phyloP scores from a whole-genome alignment of 2,888 invertebrate species.

The Timandra comae region DNA sequence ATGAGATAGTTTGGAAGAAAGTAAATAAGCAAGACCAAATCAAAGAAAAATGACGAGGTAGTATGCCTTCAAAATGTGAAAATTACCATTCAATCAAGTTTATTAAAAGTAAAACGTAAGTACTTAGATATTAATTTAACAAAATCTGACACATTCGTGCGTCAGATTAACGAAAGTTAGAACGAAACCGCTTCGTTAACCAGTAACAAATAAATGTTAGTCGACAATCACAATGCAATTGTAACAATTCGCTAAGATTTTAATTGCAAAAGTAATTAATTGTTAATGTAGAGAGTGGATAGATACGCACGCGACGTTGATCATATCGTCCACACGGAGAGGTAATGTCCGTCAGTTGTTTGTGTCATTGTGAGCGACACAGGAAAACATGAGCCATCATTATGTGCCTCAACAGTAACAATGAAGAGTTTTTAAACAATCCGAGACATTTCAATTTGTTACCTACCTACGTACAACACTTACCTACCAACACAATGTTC shows the following conservation, averaged over 20 bases:
- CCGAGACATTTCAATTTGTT: conserved; percentile 40
- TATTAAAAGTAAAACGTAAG: too few relatives aligned
- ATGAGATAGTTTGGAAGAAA: too few relatives aligned
- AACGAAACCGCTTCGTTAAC: too few relatives aligned
- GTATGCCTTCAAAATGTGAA: too few relatives aligned
- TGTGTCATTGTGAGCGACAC: conserved; percentile 42
- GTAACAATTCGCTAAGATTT: conserved; percentile 23
- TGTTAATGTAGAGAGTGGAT: conserved; percentile 35
- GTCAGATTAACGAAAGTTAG: too few relatives aligned
- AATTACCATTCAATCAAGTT: too few relatives aligned
- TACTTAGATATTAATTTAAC: too few relatives aligned
- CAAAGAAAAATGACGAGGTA: too few relatives aligned
- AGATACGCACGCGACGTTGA: conserved; percentile 39
- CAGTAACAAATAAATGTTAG: too few relatives aligned
- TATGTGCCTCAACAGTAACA: conserved; percentile 45
- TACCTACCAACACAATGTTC: conserved; percentile 29
- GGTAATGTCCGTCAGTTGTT: conserved; percentile 41
- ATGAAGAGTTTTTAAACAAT: conserved; percentile 53
- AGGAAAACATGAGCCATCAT: conserved; percentile 46
- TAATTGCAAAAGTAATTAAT: conserved; percentile 27
- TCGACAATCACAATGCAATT: conserved; percentile 17
- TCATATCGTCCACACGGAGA: conserved; percentile 34
- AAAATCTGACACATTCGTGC: too few relatives aligned
- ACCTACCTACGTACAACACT: conserved; percentile 32
- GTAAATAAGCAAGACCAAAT: too few relatives aligned